Evolutionary conservation across 1,140 invertebrate genomes (phyloP), one percentile per base, ranked within the genome.

Genomic region (Anadara kagoshimensis): DNA sequence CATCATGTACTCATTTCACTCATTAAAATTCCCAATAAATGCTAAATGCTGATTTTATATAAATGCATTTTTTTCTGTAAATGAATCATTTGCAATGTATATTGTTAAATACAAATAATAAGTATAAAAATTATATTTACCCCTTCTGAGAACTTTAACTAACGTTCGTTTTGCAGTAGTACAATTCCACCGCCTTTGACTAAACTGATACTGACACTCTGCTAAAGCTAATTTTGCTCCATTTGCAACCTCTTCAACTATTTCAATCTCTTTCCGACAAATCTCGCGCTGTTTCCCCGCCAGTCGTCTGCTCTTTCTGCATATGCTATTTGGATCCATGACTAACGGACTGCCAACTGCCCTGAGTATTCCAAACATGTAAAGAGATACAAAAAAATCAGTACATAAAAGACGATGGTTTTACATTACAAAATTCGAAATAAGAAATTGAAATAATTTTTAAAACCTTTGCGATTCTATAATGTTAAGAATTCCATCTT

Each of bases 251-350:
- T 88, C 83, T 16, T 77, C 73, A 16, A 88, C 70, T 88, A 91
- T 86, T 70, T 88, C 86, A 22, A 85, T 87, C 62, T 89, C 86
- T 36, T 84, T 84, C 51, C 85, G 83, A 72, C 90, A 91, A 24
- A 91, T 90, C 26, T 89, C 93, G 29, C 91, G 93, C 81, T 95
- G 91, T 84, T 93, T 94, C 47, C 94, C 94, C 62, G 87, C 82
- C 22, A 90, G 61, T 76, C 94, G 91, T 18, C 94, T 91, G 56
- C 93, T 93, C 89, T 95, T 95, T 78, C 93, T 94, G 89, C 96
- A 98, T 76, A 97, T 93, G 87, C 94, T 92, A 86, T 93, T 93
- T 59, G 95, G 94, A 90, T 98, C 95, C 91, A 97, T 92, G 79
- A 97, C 92, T 82, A 96, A 91, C 84, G 95, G 94, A 88, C 93